Percentiles rank a stretch among this genome's conserved stretches.
These are phyloP conservation scores for Torymus auratus DNA, from an alignment of 2,888 invertebrate genomes.

Conservation along the genomic window DNA sequence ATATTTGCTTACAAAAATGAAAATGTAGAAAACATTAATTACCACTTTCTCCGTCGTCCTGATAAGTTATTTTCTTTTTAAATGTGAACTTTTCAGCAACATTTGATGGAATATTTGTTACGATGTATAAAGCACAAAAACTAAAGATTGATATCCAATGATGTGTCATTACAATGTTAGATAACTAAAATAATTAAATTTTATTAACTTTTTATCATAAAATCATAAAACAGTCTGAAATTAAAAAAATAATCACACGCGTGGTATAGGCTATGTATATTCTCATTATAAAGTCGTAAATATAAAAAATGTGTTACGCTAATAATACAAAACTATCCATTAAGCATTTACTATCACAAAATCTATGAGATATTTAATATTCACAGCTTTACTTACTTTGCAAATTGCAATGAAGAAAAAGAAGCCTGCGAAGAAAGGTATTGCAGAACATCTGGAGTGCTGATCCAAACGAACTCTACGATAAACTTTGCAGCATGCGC, in stretches of 20 bases:
- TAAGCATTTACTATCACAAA: too few relatives aligned
- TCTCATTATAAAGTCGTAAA: too few relatives aligned
- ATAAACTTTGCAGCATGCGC: slow-evolving; percentile 24
- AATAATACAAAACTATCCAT: too few relatives aligned
- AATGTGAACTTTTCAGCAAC: background rate
- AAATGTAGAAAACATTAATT: background rate
- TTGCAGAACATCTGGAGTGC: slow-evolving; percentile 1
- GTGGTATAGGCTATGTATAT: too few relatives aligned
- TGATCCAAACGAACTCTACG: slow-evolving; percentile 1
- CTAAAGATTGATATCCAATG: background rate
- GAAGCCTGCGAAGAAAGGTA: background rate
- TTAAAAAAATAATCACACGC: too few relatives aligned
- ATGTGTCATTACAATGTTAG: background rate
- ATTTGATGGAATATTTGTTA: background rate
- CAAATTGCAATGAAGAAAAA: background rate
- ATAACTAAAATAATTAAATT: background rate
- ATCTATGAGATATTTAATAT: too few relatives aligned
- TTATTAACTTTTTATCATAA: too few relatives aligned
- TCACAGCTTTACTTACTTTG: slow-evolving; percentile 12
- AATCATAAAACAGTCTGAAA: background rate
- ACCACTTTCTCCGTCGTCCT: background rate
- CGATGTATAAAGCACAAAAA: background rate
- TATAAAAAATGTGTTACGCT: too few relatives aligned
- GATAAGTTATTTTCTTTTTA: background rate
- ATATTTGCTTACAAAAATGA: background rate